Conservation (phyloP, 2,888 invertebrate genomes). For the Autographa pulchrina region DNA sequence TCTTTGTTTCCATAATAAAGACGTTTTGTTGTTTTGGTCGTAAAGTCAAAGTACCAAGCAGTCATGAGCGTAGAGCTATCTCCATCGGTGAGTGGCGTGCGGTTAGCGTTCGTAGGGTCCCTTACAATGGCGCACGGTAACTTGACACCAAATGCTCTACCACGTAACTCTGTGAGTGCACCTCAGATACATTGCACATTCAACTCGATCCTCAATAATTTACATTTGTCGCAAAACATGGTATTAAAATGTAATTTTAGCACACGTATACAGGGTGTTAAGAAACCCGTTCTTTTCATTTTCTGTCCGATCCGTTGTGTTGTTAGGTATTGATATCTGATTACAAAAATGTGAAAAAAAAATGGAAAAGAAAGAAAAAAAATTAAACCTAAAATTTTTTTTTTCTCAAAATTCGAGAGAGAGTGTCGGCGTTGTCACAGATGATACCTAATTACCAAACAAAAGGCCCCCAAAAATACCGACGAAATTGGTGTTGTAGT, state of each 20-base stretch:
- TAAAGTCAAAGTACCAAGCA: constrained; percentile 18
- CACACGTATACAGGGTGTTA: too few relatives aligned
- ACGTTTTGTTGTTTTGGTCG: constrained; percentile 13
- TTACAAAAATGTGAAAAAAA: too few relatives aligned
- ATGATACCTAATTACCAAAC: too few relatives aligned
- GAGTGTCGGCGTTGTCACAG: too few relatives aligned
- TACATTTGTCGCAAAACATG: not conserved
- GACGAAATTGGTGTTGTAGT: too few relatives aligned
- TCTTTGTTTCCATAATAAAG: not conserved
- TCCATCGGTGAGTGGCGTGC: constrained; percentile 35
- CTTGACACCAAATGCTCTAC: constrained; percentile 44
- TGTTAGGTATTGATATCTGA: too few relatives aligned
- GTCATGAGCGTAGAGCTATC: constrained; percentile 41
- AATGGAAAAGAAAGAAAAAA: too few relatives aligned
- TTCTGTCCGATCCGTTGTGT: too few relatives aligned
- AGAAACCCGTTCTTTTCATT: too few relatives aligned
- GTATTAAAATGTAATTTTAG: not conserved
- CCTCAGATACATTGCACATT: constrained; percentile 19
- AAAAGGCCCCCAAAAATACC: too few relatives aligned
- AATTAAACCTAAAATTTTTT: too few relatives aligned
- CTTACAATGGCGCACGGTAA: constrained; percentile 53
- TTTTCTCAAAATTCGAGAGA: too few relatives aligned
- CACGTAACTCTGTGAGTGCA: constrained; percentile 31
- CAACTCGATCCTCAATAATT: constrained; percentile 14
- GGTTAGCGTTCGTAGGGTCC: constrained; percentile 36